phyloP scores from a whole-genome alignment of 1,140 invertebrate genomes.

The Cryptotermes secundus region DNA sequence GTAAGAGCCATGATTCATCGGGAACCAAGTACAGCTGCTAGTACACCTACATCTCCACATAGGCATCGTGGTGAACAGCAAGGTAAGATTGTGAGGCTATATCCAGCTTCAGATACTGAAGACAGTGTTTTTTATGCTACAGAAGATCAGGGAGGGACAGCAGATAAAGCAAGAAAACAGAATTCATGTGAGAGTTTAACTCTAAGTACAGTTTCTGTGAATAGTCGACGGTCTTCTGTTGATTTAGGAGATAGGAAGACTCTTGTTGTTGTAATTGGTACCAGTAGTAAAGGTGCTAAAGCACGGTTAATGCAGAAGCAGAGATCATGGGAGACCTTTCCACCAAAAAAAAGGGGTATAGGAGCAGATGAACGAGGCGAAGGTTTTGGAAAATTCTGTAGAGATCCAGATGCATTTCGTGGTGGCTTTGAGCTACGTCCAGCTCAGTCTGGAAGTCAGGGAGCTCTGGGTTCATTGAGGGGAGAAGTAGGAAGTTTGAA shows the following conservation, averaged over 20 bases:
- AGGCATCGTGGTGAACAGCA: constrained; percentile 35
- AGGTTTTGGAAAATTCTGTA: constrained; percentile 40
- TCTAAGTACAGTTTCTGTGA: constrained; percentile 36
- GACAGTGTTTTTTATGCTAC: constrained; percentile 56
- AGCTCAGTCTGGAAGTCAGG: constrained; percentile 32
- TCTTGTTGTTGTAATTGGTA: constrained; percentile 51
- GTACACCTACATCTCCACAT: constrained; percentile 35
- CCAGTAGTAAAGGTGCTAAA: constrained; percentile 45
- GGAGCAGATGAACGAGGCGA: constrained; percentile 9
- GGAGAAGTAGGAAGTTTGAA: constrained; percentile 50
- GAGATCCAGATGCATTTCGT: constrained; percentile 44
- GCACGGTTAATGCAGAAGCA: constrained; percentile 59
- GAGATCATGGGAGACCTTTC: constrained; percentile 66
- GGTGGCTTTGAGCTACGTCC: constrained; percentile 39
- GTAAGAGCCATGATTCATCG: constrained; percentile 58
- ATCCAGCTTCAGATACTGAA: constrained; percentile 62
- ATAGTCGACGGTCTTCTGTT: constrained; percentile 34
- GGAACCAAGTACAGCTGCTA: constrained; percentile 38
- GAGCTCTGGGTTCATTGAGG: constrained; percentile 5
- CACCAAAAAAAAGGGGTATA: constrained; percentile 51
- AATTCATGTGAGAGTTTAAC: constrained; percentile 43
- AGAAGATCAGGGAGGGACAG: neutral
- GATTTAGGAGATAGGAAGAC: constrained; percentile 49
- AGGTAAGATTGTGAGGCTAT: constrained; percentile 43
- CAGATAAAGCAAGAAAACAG: constrained; percentile 36